phyloP scores from a whole-genome alignment of 1,140 invertebrate genomes.

The Apolygus lucorum region DNA sequence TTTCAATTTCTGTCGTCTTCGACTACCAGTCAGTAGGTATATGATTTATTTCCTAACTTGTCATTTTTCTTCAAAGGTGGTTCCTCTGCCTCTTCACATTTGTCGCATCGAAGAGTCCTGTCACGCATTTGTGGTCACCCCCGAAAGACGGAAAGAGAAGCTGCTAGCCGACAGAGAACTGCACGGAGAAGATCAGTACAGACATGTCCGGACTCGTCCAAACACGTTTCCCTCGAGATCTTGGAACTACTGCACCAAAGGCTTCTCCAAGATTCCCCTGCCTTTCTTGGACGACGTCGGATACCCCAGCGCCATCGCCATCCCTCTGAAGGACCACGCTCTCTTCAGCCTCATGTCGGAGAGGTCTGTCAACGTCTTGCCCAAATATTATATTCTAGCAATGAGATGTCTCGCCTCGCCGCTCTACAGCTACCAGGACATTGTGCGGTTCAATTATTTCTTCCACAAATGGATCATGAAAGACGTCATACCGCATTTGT shows the following conservation, averaged over 20 bases:
- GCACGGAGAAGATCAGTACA: background rate
- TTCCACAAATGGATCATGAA: conserved; percentile 26
- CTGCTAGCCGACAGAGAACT: background rate
- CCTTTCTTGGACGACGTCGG: conserved; percentile 30
- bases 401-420: conserved; percentile 28
- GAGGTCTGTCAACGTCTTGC: conserved; percentile 26
- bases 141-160: background rate
- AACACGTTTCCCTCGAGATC: background rate
- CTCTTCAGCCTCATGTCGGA: conserved; percentile 28
- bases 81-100: conserved; percentile 19
- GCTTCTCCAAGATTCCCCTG: conserved; percentile 24
- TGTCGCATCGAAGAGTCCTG: conserved; percentile 22
- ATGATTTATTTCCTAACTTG: background rate
- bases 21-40: too few relatives aligned
- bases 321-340: conserved; percentile 28
- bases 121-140: conserved; percentile 15
- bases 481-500: conserved; percentile 27
- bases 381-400: conserved; percentile 31
- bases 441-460: conserved; percentile 26
- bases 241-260: conserved; percentile 5
- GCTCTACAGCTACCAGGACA: conserved; percentile 7
- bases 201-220: background rate
- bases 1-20: too few relatives aligned
- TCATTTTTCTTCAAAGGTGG: conserved; percentile 10
- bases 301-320: conserved; percentile 28